A percentile compares a stretch with the other conserved stretches of the same genome.
These are phyloP conservation scores for Melikaiella ostensackeni DNA, from an alignment of 2,888 invertebrate species.

Conservation along the genomic window DNA sequence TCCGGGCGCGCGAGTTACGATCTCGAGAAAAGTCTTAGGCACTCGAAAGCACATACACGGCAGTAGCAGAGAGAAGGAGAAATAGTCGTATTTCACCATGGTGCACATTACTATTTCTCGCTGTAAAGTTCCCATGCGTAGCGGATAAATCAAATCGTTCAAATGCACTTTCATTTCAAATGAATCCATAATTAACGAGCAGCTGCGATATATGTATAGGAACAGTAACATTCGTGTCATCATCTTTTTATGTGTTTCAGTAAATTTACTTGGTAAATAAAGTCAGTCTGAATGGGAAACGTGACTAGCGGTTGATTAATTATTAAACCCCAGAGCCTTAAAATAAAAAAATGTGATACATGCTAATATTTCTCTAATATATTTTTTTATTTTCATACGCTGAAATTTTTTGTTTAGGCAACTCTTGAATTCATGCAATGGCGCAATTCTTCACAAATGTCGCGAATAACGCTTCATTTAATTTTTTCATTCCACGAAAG, in stretches of 20 bases:
- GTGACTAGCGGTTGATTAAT: neutral
- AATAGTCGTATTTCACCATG: slow-evolving; percentile 14
- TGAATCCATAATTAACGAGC: slow-evolving; percentile 30
- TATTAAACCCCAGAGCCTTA: neutral
- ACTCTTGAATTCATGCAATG: neutral
- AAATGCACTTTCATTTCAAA: slow-evolving; percentile 10
- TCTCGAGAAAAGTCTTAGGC: neutral
- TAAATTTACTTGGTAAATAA: slow-evolving; percentile 2
- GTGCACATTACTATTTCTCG: slow-evolving; percentile 20
- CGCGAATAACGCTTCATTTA: slow-evolving; percentile 20
- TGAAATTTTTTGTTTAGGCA: neutral
- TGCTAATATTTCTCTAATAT: neutral
- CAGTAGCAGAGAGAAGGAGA: neutral
- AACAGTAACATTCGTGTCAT: neutral
- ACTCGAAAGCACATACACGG: slow-evolving; percentile 14
- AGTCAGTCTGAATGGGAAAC: neutral
- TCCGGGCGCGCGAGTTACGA: slow-evolving; percentile 20
- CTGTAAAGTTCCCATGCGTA: slow-evolving; percentile 16
- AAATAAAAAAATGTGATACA: neutral
- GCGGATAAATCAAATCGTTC: slow-evolving; percentile 14
- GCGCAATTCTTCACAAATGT: slow-evolving; percentile 7
- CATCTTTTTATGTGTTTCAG: slow-evolving; percentile 9
- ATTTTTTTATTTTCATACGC: neutral
- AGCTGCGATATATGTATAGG: neutral
- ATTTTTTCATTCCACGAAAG: slow-evolving; percentile 26